These are phyloP conservation scores for Hedya salicella DNA, from an alignment of 2,888 invertebrate species.

Conservation along the genomic window DNA sequence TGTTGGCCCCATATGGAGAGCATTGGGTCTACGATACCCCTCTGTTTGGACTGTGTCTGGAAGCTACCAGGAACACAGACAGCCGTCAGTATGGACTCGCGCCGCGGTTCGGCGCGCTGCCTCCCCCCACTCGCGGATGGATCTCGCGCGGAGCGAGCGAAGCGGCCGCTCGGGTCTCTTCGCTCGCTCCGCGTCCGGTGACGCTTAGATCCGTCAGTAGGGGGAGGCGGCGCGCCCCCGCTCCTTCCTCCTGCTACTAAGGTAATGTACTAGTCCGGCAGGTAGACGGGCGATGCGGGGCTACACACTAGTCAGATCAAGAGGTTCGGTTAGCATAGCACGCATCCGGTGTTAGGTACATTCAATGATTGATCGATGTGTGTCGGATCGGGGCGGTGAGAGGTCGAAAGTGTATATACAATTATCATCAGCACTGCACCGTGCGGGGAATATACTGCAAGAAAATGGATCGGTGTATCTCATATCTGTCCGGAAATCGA, in stretches of 20 bases:
- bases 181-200: conserved; percentile 2
- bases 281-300: conserved; percentile 55
- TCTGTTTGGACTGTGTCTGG: conserved; percentile 95
- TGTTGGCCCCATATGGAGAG: conserved; percentile 99
- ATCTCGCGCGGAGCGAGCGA: conserved; percentile 44
- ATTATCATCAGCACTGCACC: conserved; percentile 29
- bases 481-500: conserved; percentile 45
- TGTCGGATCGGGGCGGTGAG: conserved; percentile 24
- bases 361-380: conserved; percentile 29
- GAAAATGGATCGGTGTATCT: conserved; percentile 59
- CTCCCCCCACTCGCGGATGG: conserved; percentile 43
- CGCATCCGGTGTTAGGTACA: conserved; percentile 37
- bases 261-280: conserved; percentile 47
- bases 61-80: conserved; percentile 87
- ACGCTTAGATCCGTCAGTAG: conserved; percentile 10
- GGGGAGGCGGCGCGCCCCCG: conserved; percentile 43
- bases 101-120: conserved; percentile 45
- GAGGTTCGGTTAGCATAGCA: conserved; percentile 41
- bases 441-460: conserved; percentile 47
- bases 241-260: conserved; percentile 33
- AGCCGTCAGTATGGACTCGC: conserved; percentile 62
- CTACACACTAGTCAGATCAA: conserved; percentile 49
- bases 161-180: conserved; percentile 2
- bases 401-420: conserved; percentile 41
- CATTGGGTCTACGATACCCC: conserved; percentile 99